Conservation (phyloP, 2,888 invertebrate species). For the Cancer borealis region DNA sequence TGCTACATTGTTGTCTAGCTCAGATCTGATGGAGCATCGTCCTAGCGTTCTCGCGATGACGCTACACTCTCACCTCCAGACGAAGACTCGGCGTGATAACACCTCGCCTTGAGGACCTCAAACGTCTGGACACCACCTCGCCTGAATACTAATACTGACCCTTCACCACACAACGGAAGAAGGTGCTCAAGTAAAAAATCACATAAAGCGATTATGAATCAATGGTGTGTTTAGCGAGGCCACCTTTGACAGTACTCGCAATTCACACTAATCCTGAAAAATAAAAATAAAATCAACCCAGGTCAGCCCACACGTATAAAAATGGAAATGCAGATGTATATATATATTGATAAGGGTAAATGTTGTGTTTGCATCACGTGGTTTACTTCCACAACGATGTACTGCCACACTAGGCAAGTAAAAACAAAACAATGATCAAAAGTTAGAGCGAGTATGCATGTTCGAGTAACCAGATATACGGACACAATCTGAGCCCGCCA, state of each 20-base stretch:
- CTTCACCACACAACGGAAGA: not conserved
- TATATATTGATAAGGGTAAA: not conserved
- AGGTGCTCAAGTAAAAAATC: not conserved
- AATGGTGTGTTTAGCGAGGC: not conserved
- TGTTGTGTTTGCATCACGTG: not conserved
- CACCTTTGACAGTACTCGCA: too few relatives aligned
- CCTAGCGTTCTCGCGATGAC: too few relatives aligned
- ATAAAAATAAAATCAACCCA: not conserved
- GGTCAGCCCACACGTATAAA: not conserved
- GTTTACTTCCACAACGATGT: not conserved
- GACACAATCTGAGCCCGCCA: not conserved
- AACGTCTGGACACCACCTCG: not conserved
- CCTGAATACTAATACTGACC: not conserved
- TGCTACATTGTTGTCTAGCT: too few relatives aligned
- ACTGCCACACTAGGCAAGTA: not conserved
- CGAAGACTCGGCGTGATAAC: not conserved
- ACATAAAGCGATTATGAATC: not conserved
- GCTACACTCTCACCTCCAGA: not conserved
- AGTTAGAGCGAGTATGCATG: constrained; percentile 6
- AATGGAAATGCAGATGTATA: not conserved
- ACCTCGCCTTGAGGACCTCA: not conserved
- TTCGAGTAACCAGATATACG: not conserved
- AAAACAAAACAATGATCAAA: not conserved
- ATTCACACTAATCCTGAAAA: too few relatives aligned
- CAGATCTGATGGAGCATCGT: too few relatives aligned